A percentile compares a stretch with the other conserved stretches of the same genome.
Conservation (phyloP, 2,113 vertebrate genomes). For the Leucosticte australis region DNA sequence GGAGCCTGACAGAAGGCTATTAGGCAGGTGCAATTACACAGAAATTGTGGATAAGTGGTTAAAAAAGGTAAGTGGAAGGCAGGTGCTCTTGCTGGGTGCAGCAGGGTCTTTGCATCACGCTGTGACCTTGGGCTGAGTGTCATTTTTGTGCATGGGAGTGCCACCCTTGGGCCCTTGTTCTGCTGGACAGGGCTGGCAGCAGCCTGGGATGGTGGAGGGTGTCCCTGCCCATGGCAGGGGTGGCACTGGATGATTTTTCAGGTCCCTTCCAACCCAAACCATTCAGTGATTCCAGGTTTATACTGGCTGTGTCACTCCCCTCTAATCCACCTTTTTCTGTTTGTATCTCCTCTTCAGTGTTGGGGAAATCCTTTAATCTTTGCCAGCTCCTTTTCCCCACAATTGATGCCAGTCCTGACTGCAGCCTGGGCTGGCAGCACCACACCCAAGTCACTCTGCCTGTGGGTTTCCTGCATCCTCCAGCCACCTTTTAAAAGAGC, state of each 20-base stretch:
- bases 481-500: not conserved
- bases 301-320: not conserved
- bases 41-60: not conserved
- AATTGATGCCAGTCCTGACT: not conserved
- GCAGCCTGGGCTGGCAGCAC: not conserved
- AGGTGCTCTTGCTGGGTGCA: not conserved
- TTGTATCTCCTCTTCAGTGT: not conserved
- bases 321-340: not conserved
- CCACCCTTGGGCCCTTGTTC: not conserved
- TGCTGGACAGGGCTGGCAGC: not conserved
- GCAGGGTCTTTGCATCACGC: not conserved
- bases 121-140: not conserved
- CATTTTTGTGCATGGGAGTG: not conserved
- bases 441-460: not conserved
- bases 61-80: not conserved
- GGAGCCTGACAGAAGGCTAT: constrained; percentile 17
- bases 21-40: not conserved
- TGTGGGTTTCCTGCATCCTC: not conserved
- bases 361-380: not conserved
- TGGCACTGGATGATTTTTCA: not conserved
- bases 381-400: not conserved
- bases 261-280: not conserved
- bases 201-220: rapidly evolving
- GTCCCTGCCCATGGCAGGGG: not conserved
- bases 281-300: not conserved